Evolutionary conservation across 1,140 invertebrate species (phyloP), one percentile per base, ranked within the genome.

Genomic region (Drosophila sechellia): DNA sequence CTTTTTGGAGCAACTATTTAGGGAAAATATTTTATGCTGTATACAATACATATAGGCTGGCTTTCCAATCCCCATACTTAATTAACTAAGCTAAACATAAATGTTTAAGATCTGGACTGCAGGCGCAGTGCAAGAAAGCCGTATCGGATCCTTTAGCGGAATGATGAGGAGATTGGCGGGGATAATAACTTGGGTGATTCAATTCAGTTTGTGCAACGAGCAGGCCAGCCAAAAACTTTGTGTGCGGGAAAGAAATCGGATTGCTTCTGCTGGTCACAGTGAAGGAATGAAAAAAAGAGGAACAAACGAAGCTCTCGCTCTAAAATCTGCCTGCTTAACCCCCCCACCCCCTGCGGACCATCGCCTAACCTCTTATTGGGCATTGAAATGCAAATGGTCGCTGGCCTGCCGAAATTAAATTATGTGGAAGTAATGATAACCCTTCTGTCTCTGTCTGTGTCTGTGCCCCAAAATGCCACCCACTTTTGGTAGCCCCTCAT

Each of bases 351-450:
- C 40, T 12, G 15, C 10, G 11, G 46, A 8, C 46, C 46, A 4
- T 25, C 20, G 43, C 20, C 6, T 34, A 49, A 34, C 46, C 71
- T 37, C 46, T 54, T 81, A 86, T 85, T 90, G 76, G 76, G 84
- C 83, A 87, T 87, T 87, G 84, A 87, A 90, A 87, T 90, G 86
- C 81, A 90, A 87, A 90, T 90, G 79, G 78, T 90, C 78, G 72
- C 77, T 80, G 75, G 85, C 74, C 77, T 89, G 74, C 77, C 74
- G 73, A 90, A 90, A 90, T 90, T 90, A 90, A 90, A 90, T 90
- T 90, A 90, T 89, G 89, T 90, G 89, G 89, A 90, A 90, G 83
- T 90, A 90, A 90, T 90, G 89, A 90, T 90, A 90, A 90, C 89
- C 89, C 78, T 79, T 85, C 79, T 80, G 83, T 80, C 56, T 81